Evolutionary conservation across 2,888 invertebrate genomes (phyloP).

Genomic region (Mesorhabditis spiculigera): DNA sequence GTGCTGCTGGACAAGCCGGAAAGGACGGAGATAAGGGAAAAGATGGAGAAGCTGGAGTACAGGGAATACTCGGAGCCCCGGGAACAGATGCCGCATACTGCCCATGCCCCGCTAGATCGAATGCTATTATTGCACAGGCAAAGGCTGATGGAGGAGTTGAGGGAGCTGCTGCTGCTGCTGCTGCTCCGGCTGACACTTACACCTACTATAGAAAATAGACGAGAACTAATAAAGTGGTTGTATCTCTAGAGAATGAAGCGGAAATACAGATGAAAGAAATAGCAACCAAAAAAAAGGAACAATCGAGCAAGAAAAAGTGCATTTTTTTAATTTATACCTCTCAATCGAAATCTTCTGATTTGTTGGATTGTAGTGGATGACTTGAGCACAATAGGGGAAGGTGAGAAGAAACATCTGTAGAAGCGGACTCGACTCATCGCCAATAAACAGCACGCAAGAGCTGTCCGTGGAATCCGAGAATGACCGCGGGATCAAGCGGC

Average conservation of each 20-base stretch:
- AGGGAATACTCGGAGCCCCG: constrained; percentile 19
- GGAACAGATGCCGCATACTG: constrained; percentile 29
- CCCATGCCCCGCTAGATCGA: constrained; percentile 23
- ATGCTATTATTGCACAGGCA: constrained; percentile 15
- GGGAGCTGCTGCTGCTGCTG: background rate
- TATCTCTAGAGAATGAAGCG: too few relatives aligned
- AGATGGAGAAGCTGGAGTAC: constrained; percentile 20
- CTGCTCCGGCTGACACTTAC: background rate
- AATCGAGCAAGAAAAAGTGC: background rate
- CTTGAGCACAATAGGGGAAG: constrained; percentile 27
- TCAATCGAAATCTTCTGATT: constrained; percentile 18
- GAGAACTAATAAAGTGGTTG: background rate
- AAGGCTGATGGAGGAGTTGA: constrained; percentile 6
- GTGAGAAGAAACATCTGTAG: constrained; percentile 51
- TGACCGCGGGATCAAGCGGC: background rate
- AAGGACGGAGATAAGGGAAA: constrained; percentile 21
- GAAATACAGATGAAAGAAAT: too few relatives aligned
- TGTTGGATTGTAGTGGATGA: constrained; percentile 24
- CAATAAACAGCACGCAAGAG: constrained; percentile 41
- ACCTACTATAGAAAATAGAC: background rate
- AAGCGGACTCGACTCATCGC: constrained; percentile 36
- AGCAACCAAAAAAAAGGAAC: too few relatives aligned
- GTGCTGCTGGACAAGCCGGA: constrained; percentile 26
- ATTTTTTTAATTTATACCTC: constrained; percentile 20
- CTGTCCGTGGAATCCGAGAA: background rate